These are phyloP conservation scores for Syngnathus typhle DNA, from an alignment of 2,113 vertebrate species.

Conservation along the genomic window DNA sequence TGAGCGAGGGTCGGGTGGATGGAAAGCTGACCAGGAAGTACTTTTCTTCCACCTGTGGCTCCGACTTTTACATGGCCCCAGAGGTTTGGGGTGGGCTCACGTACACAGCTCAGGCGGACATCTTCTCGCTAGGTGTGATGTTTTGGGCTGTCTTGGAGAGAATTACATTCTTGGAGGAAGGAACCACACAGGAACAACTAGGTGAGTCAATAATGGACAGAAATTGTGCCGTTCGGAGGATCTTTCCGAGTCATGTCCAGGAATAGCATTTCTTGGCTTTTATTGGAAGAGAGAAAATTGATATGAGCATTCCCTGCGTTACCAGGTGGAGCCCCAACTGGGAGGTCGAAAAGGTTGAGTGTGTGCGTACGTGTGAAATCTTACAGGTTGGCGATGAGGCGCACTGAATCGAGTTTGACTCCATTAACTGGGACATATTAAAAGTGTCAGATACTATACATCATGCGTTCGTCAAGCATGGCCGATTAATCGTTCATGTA, in stretches of 20 bases:
- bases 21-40: slow-evolving; percentile 78
- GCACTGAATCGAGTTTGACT: slow-evolving; percentile 26
- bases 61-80: slow-evolving; percentile 97
- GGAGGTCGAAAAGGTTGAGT: slow-evolving; percentile 17
- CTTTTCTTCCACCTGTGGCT: slow-evolving; percentile 92
- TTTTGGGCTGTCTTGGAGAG: slow-evolving; percentile 97
- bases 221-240: background rate
- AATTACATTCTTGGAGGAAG: slow-evolving; percentile 89
- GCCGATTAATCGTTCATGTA: slow-evolving; percentile 23
- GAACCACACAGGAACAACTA: slow-evolving; percentile 86
- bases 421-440: slow-evolving; percentile 60
- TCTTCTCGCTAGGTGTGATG: slow-evolving; percentile 94
- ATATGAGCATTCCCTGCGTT: background rate
- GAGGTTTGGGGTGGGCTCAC: slow-evolving; percentile 94
- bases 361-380: slow-evolving; percentile 14
- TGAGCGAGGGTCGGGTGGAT: slow-evolving; percentile 72
- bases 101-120: slow-evolving; percentile 95
- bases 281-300: background rate
- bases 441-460: slow-evolving; percentile 51
- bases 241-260: background rate
- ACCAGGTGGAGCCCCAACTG: background rate
- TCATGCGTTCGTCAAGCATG: slow-evolving; percentile 39
- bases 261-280: background rate
- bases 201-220: slow-evolving; percentile 54
- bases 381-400: slow-evolving; percentile 25